Evolutionary conservation across 2,113 vertebrate species (phyloP).

Genomic region (Colinus virginianus): DNA sequence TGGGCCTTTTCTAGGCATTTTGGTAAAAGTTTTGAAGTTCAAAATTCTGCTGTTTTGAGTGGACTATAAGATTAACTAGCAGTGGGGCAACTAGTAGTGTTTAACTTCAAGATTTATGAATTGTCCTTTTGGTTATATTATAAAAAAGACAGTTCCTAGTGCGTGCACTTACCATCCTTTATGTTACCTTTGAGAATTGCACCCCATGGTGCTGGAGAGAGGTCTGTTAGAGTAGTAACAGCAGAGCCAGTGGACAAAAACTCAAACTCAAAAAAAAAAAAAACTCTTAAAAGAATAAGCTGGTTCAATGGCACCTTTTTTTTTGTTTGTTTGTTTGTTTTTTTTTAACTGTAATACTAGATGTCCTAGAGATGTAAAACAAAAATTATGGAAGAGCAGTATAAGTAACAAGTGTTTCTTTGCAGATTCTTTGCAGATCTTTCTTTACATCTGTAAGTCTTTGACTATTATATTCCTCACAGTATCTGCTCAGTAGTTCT

Average conservation of each 20-base stretch:
- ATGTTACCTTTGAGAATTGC: not conserved
- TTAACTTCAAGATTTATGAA: accelerated
- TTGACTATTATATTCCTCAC: not conserved
- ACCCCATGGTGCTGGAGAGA: not conserved
- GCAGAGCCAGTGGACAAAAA: not conserved
- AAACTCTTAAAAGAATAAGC: not conserved
- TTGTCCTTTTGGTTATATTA: not conserved
- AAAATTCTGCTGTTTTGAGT: not conserved
- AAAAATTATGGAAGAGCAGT: not conserved
- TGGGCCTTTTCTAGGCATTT: not conserved
- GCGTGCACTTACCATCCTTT: not conserved
- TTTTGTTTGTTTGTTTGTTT: too few relatives aligned
- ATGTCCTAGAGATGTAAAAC: not conserved
- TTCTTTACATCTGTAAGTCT: not conserved
- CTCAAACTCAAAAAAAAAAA: too few relatives aligned
- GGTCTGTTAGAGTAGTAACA: not conserved
- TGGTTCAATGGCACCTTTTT: not conserved
- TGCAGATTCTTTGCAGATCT: not conserved
- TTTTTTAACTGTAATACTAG: not conserved
- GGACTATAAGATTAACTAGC: not conserved
- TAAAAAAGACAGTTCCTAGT: not conserved
- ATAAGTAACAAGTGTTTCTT: accelerated
- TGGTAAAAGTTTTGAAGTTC: not conserved
- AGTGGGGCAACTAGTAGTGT: not conserved
- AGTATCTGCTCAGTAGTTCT: not conserved